Base-by-base conservation (phyloP, 2,113 vertebrate genomes). In the Cyrtonyx montezumae region DNA sequence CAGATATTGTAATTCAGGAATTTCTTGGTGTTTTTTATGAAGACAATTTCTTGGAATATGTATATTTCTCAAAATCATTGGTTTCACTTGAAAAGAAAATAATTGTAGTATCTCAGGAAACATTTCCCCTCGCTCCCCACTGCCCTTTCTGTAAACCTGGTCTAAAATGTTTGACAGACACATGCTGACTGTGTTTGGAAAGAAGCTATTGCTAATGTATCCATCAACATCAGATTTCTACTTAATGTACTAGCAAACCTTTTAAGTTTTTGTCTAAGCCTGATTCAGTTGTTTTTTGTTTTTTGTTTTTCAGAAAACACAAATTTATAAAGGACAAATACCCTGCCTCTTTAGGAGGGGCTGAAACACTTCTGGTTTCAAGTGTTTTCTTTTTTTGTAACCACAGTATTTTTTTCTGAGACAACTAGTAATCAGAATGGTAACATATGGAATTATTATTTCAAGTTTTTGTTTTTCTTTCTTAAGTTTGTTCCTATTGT, bases 371-470 rank as follows among this genome's bases (percentile, higher is more conserved):
- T 66, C 28, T 75, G 20, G 3, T 70, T 90, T 16, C 1, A 13
- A 76, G 6, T 48, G 37, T 75, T 87, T 81, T 70, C 30, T n/a
- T 85, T 70, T 73, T 81, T 81, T 71, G 17, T 76, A 73, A 79
- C 7, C 0, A 0, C 15, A 6, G 2, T 66, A 12, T 49, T 82
- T 89, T 90, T 87, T 28, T 23, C 32, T 43, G 28, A 63, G 25
- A 23, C 51, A 51, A 14, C 46, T 74, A 70, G 70, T 81, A 53
- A 84, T 79, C 71, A 89, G 13, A 23, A 40, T 58, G 56, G 37
- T 80, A 84, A 89, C 75, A 79, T 82, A 79, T 4, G 32, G 62
- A 74, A 42, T 79, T 92, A 49, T 80, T 94, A 76, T 94, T 95
- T 96, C 77, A 88, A 79, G 59, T 70, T 37, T 15, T 77, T 2